These are phyloP conservation scores for Podarcis lilfordi DNA, from an alignment of 2,797 vertebrate genomes.

Conservation along the genomic window DNA sequence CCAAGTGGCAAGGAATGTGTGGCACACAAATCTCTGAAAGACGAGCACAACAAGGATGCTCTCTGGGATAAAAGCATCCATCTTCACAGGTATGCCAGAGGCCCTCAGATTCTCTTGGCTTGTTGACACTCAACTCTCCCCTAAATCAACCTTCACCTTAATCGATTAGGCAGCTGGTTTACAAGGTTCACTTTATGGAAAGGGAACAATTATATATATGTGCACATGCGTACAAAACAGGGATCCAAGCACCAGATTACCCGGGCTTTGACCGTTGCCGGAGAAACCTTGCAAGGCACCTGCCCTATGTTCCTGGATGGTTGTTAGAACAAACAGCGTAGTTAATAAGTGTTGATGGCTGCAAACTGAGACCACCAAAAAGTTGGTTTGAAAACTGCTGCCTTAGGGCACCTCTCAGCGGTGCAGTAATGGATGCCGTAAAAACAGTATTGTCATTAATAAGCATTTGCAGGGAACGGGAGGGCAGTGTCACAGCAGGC, in stretches of 20 bases:
- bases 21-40: fast-evolving
- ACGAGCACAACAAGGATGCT: background rate
- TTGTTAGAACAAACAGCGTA: conserved; percentile 22
- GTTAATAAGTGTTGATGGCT: conserved; percentile 33
- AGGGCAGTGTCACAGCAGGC: conserved; percentile 27
- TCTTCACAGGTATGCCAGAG: background rate
- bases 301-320: conserved; percentile 2
- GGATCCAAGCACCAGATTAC: background rate
- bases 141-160: background rate
- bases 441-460: conserved; percentile 45
- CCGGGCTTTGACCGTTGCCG: background rate
- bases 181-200: background rate
- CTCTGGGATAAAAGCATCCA: background rate
- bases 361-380: conserved; percentile 35
- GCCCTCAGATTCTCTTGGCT: background rate
- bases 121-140: background rate
- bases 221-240: background rate
- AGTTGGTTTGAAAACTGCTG: conserved; percentile 31
- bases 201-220: background rate
- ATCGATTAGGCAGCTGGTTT: background rate
- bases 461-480: conserved; percentile 30
- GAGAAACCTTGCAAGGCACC: background rate
- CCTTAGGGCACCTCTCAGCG: conserved; percentile 49
- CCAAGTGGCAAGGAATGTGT: background rate
- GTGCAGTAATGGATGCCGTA: conserved; percentile 32